These are phyloP conservation scores for Periophthalmus modestus DNA, from an alignment of 2,113 vertebrate genomes.

Conservation along the genomic window DNA sequence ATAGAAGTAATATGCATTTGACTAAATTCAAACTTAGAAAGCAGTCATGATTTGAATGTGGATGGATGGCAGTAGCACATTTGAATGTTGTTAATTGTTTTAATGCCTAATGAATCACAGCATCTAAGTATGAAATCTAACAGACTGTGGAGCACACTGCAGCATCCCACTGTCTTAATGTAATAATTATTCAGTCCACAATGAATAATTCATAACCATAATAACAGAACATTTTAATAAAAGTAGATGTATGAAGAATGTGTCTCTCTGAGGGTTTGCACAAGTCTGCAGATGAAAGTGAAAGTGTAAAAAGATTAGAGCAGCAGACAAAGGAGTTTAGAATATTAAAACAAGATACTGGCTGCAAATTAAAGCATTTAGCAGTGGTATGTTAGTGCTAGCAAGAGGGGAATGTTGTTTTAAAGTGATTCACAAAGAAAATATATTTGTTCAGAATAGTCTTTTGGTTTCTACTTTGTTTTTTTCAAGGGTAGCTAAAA, in stretches of 20 bases:
- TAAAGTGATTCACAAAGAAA: not conserved
- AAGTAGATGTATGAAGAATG: not conserved
- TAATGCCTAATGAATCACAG: not conserved
- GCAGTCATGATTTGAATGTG: not conserved
- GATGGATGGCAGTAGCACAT: not conserved
- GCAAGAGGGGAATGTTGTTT: not conserved
- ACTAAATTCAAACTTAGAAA: not conserved
- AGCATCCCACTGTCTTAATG: not conserved
- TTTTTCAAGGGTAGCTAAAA: not conserved
- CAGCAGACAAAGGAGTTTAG: not conserved
- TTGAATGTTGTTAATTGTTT: not conserved
- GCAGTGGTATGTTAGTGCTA: not conserved
- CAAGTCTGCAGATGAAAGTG: not conserved
- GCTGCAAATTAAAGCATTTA: not conserved
- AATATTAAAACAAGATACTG: not conserved
- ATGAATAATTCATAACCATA: not conserved
- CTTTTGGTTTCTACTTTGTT: not conserved
- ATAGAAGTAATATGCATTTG: not conserved
- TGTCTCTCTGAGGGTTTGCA: not conserved
- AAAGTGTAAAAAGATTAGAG: conserved; percentile 4
- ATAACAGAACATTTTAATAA: conserved; percentile 1
- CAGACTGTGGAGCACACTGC: not conserved
- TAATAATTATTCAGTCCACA: not conserved
- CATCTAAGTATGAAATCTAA: not conserved
- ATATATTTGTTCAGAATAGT: not conserved